Evolutionary conservation across 2,888 invertebrate genomes (phyloP), one percentile per base, ranked within the genome.

Genomic region (Gnatocerus cornutus): DNA sequence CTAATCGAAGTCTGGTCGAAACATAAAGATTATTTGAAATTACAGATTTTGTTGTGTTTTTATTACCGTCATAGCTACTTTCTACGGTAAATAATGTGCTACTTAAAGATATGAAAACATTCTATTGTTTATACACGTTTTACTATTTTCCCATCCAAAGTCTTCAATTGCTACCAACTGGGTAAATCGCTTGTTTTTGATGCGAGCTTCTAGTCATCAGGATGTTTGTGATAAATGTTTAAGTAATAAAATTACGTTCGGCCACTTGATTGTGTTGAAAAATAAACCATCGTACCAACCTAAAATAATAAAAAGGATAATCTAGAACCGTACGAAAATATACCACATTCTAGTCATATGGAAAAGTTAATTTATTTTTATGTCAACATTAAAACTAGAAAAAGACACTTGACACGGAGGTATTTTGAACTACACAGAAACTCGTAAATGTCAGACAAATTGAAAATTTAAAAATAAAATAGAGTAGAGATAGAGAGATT

Each of bases 231-330:
- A 55, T 33, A 52, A 52, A 52, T 55, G 55, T 56, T 56, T 56
- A 56, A 56, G 41, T 56, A 56, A 56, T 56, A 56, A 56, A 56
- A 41, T 56, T 56, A 56, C 56, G 16, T 10, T 53, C 13, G 56
- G 27, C 39, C 56, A 56, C 41, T 53, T 53, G 37, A 53, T 53
- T 53, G 30, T 33, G n/a, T 29, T 16, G 27, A 55, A 55, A 55
- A 55, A 55, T 56, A 56, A 56, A 56, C 56, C 12, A 50, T 41
- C 37, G 21, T 16, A 14, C 27, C 43, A 41, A 56, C 16, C 10
- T 21, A 39, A 56, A 56, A 56, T 56, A 56, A 56, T 55, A 55
- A 55, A 55, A 55, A 55, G 16, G 16, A 14, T 33, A 14, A 33
- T 55, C 37, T 39, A 55, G 6, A 37, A 55, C 10, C 37, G 50